A percentile compares a stretch with the other conserved stretches of the same genome.
phyloP scores from a whole-genome alignment of 1,140 invertebrate genomes.

The Papilio helenus region DNA sequence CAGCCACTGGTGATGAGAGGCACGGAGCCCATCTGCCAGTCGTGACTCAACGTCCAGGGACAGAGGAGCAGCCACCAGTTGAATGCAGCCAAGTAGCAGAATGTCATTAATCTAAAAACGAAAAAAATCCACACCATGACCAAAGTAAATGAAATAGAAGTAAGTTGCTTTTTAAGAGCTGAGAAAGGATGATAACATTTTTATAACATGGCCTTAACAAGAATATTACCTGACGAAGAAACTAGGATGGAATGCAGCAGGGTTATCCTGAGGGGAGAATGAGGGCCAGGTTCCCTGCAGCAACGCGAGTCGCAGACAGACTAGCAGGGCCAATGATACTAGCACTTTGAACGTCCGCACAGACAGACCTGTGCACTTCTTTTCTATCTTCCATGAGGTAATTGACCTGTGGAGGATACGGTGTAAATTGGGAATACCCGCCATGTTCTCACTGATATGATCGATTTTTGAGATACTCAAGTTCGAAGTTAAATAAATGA shows the following conservation, averaged over 20 bases:
- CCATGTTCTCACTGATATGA: neutral
- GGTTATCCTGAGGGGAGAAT: slow-evolving; percentile 93
- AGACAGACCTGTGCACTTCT: slow-evolving; percentile 68
- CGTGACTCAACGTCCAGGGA: slow-evolving; percentile 90
- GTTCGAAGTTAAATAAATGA: neutral
- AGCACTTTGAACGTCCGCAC: slow-evolving; percentile 84
- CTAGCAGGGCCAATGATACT: slow-evolving; percentile 85
- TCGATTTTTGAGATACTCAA: neutral
- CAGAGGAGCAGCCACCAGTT: slow-evolving; percentile 92
- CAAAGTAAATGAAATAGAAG: neutral
- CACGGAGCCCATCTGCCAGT: slow-evolving; percentile 95
- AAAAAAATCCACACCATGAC: slow-evolving; percentile 7
- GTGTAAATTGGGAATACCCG: neutral
- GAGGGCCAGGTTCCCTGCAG: slow-evolving; percentile 90
- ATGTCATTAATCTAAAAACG: slow-evolving; percentile 85
- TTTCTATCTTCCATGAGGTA: slow-evolving; percentile 70
- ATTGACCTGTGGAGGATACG: slow-evolving; percentile 59
- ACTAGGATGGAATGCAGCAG: slow-evolving; percentile 90
- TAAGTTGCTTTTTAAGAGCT: too few relatives aligned
- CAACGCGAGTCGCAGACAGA: slow-evolving; percentile 88
- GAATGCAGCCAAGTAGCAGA: slow-evolving; percentile 91
- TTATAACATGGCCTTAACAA: too few relatives aligned
- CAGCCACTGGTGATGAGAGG: slow-evolving; percentile 88
- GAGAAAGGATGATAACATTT: too few relatives aligned
- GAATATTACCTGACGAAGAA: slow-evolving; percentile 87